A percentile compares a stretch with the other conserved stretches of the same genome.
These are phyloP conservation scores for Keiferia lycopersicella DNA, from an alignment of 2,888 invertebrate genomes.

Conservation along the genomic window DNA sequence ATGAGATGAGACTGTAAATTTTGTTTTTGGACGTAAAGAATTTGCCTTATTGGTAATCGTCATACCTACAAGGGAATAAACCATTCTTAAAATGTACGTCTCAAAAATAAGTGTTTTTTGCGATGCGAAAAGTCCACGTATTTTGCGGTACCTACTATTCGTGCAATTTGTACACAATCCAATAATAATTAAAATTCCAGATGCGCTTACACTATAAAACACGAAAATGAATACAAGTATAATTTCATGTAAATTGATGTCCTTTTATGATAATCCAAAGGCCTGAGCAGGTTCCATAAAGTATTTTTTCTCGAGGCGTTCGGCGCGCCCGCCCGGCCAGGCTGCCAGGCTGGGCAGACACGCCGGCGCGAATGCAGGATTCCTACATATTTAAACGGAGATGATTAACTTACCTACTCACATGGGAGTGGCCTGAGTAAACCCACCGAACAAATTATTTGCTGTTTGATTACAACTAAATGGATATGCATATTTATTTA, in stretches of 20 bases:
- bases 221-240: constrained; percentile 20
- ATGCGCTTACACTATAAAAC: constrained; percentile 12
- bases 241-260: constrained; percentile 27
- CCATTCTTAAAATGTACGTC: not conserved
- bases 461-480: constrained; percentile 20
- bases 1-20: constrained; percentile 41
- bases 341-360: constrained; percentile 29
- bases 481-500: constrained; percentile 18
- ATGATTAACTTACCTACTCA: constrained; percentile 23
- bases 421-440: constrained; percentile 23
- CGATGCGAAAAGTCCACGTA: not conserved
- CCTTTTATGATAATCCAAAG: constrained; percentile 26
- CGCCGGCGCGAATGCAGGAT: constrained; percentile 31
- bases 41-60: too few species aligned
- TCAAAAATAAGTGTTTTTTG: not conserved
- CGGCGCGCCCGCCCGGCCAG: constrained; percentile 1
- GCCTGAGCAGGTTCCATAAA: constrained; percentile 22
- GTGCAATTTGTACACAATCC: not conserved
- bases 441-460: constrained; percentile 18
- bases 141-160: too few species aligned
- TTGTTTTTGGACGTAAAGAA: too few species aligned
- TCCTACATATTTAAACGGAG: constrained; percentile 29
- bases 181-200: constrained; percentile 17
- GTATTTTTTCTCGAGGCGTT: constrained; percentile 33
- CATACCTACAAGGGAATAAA: too few species aligned